Evolutionary conservation across 2,113 vertebrate species (phyloP), one percentile per base, ranked within the genome.

Genomic region (Ammodytes marinus): DNA sequence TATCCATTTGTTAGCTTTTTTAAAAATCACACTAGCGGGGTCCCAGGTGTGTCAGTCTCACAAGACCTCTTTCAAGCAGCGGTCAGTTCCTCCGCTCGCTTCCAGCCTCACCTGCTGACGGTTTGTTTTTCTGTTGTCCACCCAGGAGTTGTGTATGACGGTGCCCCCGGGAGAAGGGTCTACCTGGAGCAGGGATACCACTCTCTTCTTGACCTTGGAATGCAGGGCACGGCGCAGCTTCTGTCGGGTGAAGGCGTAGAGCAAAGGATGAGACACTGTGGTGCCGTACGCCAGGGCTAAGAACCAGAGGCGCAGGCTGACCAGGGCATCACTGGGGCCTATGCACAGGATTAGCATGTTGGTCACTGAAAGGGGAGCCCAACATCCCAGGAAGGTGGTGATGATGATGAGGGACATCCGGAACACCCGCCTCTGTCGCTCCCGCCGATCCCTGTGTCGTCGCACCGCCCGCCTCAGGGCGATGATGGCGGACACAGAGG

Each of bases 341-440:
- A 95, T 68, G n/a, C 93, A 91, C 58, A 97, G 87, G 74, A 96
- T 95, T 0, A 97, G 91, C 47, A 96, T 47, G 12, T 96, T 96
- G 80, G 94, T 93, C 15, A 96, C 88, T 11, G 95, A 96, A 68
- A 95, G 90, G 5, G 94, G 94, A 1, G 93, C 95, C 95, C 95
- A 96, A 65, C 95, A 95, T 50, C 94, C 87, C 55, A 96, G 83
- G 75, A 96, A 96, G 17, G 95, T 95, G 7, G 92, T 91, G 88
- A 95, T 93, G 49, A 95, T 96, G 74, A 97, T 87, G 67, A 97
- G 90, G 17, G 95, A 96, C 93, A 96, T 96, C 71, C 84, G 93
- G 78, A 95, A 95, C 54, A 95, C 93, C 4, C 95, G 91, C 37
- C 93, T 92, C 84, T 96, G 94, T 6, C 95, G 94, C 58, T 95